Base-by-base conservation (phyloP, 2,113 vertebrate species). In the Melanerpes formicivorus region DNA sequence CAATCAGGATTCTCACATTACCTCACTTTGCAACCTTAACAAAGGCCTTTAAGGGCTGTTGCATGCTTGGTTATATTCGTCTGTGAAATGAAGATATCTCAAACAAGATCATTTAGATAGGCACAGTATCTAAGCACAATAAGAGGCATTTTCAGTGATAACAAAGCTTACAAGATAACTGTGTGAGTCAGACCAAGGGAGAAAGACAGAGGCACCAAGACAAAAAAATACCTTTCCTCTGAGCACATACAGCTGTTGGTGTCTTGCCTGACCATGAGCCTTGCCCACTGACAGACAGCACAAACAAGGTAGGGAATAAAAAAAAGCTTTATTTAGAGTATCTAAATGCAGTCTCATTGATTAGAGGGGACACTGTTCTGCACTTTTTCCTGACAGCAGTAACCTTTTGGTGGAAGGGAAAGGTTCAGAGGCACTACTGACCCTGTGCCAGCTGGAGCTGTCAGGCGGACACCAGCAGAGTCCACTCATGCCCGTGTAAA, bases 21-120 rank as follows among this genome's bases (percentile, higher is more conserved):
- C 91, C 87, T 87, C 79, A 48, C 84, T 85, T 69, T 72, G 79
- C 76, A 90, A 55, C 80, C 59, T 85, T 81, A 91, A 76, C 37
- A 78, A 69, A 77, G 81, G 62, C 65, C 58, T 78, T 87, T 78
- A 87, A 80, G 54, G 37, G 54, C 25, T 74, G 79, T 60, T 88
- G 46, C 1, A 0, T 23, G 76, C 69, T 83, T 60, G 56, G 69
- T 60, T 91, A 80, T 88, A 92, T 84, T 85, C 72, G 74, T 77
- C 82, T 90, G 85, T 74, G 76, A 88, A 91, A 95, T 93, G 73
- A 95, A 95, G 93, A 75, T 74, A 93, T 95, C 92, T 93, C 90
- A 84, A 75, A 86, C 76, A 78, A 88, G 95, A 95, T 94, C 70
- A 14, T 69, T 76, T 65, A 0, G 80, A 85, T 84, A 95, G 55